Evolutionary conservation across 2,113 vertebrate species (phyloP).

Genomic region (Crotalus helleri): DNA sequence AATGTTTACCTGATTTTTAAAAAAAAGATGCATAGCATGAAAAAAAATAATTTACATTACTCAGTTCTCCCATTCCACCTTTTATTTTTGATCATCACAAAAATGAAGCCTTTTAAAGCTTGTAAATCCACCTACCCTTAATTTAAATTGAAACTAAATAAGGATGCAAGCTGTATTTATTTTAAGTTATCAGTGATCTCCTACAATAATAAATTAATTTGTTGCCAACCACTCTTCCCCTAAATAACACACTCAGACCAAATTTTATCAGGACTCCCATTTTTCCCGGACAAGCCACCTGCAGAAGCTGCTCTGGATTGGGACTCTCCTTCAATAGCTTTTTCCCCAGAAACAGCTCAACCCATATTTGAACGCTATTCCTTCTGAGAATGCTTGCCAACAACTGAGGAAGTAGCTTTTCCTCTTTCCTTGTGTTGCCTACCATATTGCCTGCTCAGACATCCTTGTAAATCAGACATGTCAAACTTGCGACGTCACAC

Average conservation of each 20-base stretch:
- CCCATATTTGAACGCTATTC: not conserved
- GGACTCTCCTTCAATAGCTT: too few relatives aligned
- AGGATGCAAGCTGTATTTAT: not conserved
- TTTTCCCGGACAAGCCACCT: not conserved
- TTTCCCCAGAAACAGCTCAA: too few relatives aligned
- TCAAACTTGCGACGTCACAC: too few relatives aligned
- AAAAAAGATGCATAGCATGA: not conserved
- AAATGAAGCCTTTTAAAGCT: not conserved
- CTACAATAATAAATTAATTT: not conserved
- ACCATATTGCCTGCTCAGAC: not conserved
- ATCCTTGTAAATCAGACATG: not conserved
- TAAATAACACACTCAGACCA: not conserved
- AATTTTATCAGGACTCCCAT: not conserved
- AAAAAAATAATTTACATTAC: not conserved
- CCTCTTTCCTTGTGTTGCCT: not conserved
- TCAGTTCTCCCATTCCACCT: not conserved
- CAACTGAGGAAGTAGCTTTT: not conserved
- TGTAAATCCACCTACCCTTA: not conserved
- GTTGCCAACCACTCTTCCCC: not conserved
- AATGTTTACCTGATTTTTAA: slow-evolving; percentile 73
- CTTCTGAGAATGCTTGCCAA: not conserved
- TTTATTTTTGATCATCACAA: not conserved
- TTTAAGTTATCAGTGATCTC: not conserved
- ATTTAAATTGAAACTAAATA: not conserved
- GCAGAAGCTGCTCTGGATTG: not conserved